Evolutionary conservation across 2,888 invertebrate genomes (phyloP).

Genomic region (Netelia melanura): DNA sequence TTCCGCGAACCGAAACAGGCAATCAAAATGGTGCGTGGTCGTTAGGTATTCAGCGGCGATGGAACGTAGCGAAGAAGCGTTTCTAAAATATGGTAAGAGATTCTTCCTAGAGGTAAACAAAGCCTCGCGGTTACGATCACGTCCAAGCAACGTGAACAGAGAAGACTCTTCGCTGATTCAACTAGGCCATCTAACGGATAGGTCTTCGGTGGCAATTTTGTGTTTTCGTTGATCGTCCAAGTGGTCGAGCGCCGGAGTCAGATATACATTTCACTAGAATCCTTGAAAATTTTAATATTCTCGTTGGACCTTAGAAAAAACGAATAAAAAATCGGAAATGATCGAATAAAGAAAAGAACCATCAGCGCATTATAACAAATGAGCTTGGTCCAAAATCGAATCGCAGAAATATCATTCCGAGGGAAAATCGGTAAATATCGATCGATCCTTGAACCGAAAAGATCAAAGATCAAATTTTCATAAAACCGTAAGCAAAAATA

Average conservation of each 20-base stretch:
- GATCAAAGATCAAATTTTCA: no score
- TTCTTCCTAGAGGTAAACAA: constrained; percentile 43
- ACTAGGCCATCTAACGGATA: constrained; percentile 29
- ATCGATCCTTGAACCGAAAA: no score
- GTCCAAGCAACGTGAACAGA: constrained; percentile 5
- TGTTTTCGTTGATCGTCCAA: neutral
- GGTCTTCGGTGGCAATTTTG: constrained; percentile 1
- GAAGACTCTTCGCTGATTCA: constrained; percentile 27
- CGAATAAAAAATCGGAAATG: neutral
- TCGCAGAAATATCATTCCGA: neutral
- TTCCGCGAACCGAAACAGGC: neutral
- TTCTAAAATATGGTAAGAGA: constrained; percentile 43
- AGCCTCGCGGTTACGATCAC: constrained; percentile 31
- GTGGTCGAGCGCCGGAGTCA: neutral
- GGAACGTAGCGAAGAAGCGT: neutral
- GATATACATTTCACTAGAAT: neutral
- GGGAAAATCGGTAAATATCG: neutral
- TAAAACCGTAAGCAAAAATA: neutral
- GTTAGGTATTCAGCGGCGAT: neutral
- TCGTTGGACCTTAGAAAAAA: neutral
- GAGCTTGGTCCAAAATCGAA: neutral
- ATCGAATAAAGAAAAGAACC: neutral
- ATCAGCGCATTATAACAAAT: neutral
- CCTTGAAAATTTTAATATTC: neutral
- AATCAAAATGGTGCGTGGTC: neutral